phyloP scores from a whole-genome alignment of 2,888 invertebrate genomes.

The Eretmocerus hayati region DNA sequence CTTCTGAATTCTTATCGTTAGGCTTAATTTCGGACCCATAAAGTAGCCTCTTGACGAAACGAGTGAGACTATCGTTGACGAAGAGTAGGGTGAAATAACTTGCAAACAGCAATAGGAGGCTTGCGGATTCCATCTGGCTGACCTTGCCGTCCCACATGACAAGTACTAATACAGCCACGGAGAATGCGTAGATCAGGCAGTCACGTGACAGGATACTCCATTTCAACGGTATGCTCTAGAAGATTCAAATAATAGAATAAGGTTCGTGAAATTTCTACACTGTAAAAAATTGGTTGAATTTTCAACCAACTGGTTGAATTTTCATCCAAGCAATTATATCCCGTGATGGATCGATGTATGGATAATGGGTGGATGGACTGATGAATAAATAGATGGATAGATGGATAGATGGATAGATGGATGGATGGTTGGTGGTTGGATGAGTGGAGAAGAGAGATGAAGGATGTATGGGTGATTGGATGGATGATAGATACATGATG shows the following conservation, averaged over 20 bases:
- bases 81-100: constrained; percentile 70
- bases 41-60: constrained; percentile 12
- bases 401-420: too few relatives aligned
- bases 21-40: constrained; percentile 14
- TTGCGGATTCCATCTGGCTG: constrained; percentile 71
- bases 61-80: constrained; percentile 30
- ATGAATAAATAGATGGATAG: background rate
- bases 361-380: too few relatives aligned
- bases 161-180: constrained; percentile 61
- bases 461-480: too few relatives aligned
- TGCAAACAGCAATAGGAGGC: constrained; percentile 66
- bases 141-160: constrained; percentile 75
- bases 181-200: constrained; percentile 66
- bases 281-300: too few relatives aligned
- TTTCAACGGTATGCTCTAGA: constrained; percentile 67
- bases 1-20: constrained; percentile 5
- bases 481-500: too few relatives aligned
- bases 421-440: too few relatives aligned
- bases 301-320: too few relatives aligned
- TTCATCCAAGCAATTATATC: too few relatives aligned
- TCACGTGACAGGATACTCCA: constrained; percentile 79
- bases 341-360: too few relatives aligned
- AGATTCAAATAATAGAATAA: too few relatives aligned
- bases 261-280: too few relatives aligned
- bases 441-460: too few relatives aligned